Conservation (phyloP, 2,113 vertebrate species). For the Pardalotus punctatus region DNA sequence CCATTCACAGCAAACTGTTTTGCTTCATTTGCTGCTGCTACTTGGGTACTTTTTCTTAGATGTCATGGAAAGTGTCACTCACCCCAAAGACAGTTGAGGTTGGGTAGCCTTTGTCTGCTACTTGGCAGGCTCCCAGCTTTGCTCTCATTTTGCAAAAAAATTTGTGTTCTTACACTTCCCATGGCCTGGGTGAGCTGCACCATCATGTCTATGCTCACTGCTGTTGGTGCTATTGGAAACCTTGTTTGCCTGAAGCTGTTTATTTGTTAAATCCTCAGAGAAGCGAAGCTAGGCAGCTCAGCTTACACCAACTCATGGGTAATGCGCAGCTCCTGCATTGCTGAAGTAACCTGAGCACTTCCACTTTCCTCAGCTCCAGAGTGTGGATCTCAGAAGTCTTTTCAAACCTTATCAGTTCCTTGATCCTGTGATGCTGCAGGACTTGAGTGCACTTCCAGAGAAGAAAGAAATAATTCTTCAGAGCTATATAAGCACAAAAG, state of each 20-base stretch:
- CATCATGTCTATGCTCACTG: background rate
- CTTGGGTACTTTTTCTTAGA: background rate
- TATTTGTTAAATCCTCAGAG: background rate
- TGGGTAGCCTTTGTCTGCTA: background rate
- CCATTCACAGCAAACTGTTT: background rate
- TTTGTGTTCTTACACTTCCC: background rate
- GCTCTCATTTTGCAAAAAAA: background rate
- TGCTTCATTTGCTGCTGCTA: background rate
- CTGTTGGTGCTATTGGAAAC: background rate
- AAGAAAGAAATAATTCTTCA: background rate
- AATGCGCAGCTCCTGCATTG: background rate
- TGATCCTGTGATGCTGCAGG: background rate
- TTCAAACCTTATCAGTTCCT: background rate
- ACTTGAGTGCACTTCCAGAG: background rate
- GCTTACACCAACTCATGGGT: background rate
- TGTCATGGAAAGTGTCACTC: background rate
- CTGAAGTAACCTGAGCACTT: background rate
- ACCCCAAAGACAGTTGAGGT: background rate
- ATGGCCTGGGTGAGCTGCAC: background rate
- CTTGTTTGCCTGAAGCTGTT: background rate
- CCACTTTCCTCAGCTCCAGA: background rate
- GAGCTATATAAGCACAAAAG: background rate
- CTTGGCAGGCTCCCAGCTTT: background rate
- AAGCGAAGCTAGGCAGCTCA: background rate
- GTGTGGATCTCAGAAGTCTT: background rate